Evolutionary conservation across 2,113 vertebrate species (phyloP), one percentile per base, ranked within the genome.

Genomic region (Agapornis roseicollis): DNA sequence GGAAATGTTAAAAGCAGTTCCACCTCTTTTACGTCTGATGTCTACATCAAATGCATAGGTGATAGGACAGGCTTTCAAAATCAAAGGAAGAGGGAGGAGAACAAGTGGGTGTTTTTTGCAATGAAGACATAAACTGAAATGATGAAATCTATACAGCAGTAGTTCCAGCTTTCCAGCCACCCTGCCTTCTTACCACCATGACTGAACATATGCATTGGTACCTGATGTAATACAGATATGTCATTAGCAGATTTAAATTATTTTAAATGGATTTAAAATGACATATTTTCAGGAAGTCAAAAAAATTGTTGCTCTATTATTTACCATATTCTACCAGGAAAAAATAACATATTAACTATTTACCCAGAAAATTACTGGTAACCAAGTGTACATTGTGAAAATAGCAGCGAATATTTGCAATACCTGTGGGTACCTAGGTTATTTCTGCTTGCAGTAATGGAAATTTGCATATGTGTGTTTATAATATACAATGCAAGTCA

Each of bases 31-130:
- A 87, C 20, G 7, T 88, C 84, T 94, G 96, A 97, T 88, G 95
- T 96, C 86, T 95, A 96, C 87, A 96, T 97, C 90, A 96, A 96
- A 97, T 18, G 2, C 69, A 73, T 23, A 88, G 78, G 76, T 89
- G 84, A 89, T 33, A 73, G 80, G 90, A 93, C 20, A 90, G 89
- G 53, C 52, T 97, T 97, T 96, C 95, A 96, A 96, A 97, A 97
- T 87, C 89, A 96, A 96, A 97, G 89, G 56, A 93, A 85, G 12
- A 95, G 79, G 94, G 95, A 96, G 94, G 90, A 96, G 94, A 94
- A 84, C 72, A 93, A 92, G 81, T 92, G 77, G 93, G 90, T 4
- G 60, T 93, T 94, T 96, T 96, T 84, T 92, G 93, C 64, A 88
- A 85, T 95, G 63, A 95, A 97, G 90, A 95, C 80, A 94, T 86